Conservation (phyloP, 2,888 invertebrate species). For the Aleiodes leptofemur region DNA sequence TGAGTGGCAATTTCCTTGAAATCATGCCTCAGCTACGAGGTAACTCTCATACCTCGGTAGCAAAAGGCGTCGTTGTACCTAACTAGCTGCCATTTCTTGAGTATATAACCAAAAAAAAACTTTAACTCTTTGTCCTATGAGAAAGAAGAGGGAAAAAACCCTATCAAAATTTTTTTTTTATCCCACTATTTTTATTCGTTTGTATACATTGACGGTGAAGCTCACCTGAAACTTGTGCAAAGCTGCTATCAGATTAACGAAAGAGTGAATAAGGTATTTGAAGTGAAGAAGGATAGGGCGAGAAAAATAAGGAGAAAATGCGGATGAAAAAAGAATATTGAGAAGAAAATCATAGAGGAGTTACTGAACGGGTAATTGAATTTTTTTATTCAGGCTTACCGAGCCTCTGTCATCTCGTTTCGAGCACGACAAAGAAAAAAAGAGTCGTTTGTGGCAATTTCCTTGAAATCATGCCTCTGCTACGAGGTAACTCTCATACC, state of each 20-base stretch:
- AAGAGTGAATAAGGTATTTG: not conserved
- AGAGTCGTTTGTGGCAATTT: constrained; percentile 56
- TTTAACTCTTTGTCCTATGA: not conserved
- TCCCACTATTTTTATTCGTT: not conserved
- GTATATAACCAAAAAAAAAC: constrained; percentile 9
- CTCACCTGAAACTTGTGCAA: not conserved
- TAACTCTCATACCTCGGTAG: constrained; percentile 23
- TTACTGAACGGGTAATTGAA: not conserved
- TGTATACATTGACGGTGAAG: not conserved
- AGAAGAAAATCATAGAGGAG: not conserved
- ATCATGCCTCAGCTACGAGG: constrained; percentile 12
- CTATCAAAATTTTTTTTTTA: constrained; percentile 20
- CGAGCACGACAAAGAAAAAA: not conserved
- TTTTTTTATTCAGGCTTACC: not conserved
- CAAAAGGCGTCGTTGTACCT: constrained; percentile 9
- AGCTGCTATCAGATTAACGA: constrained; percentile 9
- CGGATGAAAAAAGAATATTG: not conserved
- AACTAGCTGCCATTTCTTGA: constrained; percentile 10
- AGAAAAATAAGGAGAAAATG: not conserved
- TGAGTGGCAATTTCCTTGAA: constrained; percentile 60
- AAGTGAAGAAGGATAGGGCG: not conserved
- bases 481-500: constrained; percentile 24
- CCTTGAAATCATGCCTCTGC: constrained; percentile 39
- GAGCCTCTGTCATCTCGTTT: not conserved
- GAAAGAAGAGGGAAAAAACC: not conserved